These are phyloP conservation scores for Tipula helvola DNA, from an alignment of 2,888 invertebrate genomes.

Conservation along the genomic window DNA sequence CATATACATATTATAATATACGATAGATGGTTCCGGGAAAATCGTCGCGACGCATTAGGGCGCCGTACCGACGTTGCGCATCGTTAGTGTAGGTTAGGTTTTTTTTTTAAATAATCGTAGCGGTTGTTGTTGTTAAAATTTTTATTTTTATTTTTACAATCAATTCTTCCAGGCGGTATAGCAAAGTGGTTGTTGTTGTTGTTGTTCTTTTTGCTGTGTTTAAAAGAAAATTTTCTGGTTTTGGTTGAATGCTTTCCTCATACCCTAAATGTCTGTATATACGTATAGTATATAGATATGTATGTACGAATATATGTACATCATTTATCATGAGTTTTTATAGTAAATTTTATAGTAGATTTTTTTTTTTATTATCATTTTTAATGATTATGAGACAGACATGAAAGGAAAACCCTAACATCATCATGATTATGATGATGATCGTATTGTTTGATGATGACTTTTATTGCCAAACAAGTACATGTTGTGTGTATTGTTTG, in stretches of 20 bases:
- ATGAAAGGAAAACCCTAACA: not conserved
- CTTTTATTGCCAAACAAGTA: not conserved
- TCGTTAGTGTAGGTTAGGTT: constrained; percentile 23
- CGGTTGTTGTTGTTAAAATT: not conserved
- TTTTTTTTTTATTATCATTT: not conserved
- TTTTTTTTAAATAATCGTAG: not conserved
- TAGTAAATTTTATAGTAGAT: not conserved
- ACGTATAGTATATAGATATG: not conserved
- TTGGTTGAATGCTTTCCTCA: not conserved
- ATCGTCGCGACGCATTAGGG: constrained; percentile 18
- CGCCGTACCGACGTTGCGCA: constrained; percentile 23
- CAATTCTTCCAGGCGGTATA: constrained; percentile 9
- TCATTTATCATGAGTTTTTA: constrained; percentile 4
- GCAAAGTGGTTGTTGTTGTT: not conserved
- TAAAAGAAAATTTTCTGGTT: not conserved
- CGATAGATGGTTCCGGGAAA: constrained; percentile 10
- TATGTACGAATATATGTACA: not conserved
- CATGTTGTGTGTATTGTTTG: not conserved
- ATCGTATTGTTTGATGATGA: not conserved
- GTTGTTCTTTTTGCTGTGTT: not conserved
- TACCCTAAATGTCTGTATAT: not conserved
- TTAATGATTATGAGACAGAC: not conserved
- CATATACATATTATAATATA: not conserved
- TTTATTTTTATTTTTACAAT: not conserved
- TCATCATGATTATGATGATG: not conserved